phyloP scores from a whole-genome alignment of 2,797 vertebrate genomes.

The Anabas testudineus region DNA sequence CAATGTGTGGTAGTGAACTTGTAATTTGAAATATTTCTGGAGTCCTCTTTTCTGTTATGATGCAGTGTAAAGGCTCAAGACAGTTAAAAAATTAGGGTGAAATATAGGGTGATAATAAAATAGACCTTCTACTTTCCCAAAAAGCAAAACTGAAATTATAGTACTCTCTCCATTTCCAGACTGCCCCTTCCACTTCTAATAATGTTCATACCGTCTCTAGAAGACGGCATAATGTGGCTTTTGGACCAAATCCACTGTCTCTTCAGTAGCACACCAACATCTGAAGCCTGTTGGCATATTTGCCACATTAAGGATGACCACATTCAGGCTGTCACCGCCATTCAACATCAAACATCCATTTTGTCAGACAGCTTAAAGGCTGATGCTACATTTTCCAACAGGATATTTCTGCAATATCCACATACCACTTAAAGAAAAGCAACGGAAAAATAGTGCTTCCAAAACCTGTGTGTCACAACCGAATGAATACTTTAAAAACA shows the following conservation, averaged over 20 bases:
- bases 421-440: not conserved
- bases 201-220: not conserved
- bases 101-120: not conserved
- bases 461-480: not conserved
- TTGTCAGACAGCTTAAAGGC: conserved; percentile 22
- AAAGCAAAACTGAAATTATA: not conserved
- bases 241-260: conserved; percentile 33
- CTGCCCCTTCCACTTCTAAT: not conserved
- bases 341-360: conserved; percentile 40
- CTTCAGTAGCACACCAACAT: conserved; percentile 21
- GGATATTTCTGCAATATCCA: not conserved
- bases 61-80: too few relatives aligned
- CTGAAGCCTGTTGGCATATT: conserved; percentile 44
- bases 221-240: not conserved
- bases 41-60: too few relatives aligned
- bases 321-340: conserved; percentile 38
- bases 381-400: conserved; percentile 7
- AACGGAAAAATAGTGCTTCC: not conserved
- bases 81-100: not conserved
- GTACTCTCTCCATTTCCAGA: not conserved
- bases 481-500: conserved; percentile 16
- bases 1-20: not conserved
- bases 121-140: too few relatives aligned
- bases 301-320: conserved; percentile 35
- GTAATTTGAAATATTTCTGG: not conserved